phyloP scores from a whole-genome alignment of 1,140 invertebrate genomes.

The Limonius californicus region DNA sequence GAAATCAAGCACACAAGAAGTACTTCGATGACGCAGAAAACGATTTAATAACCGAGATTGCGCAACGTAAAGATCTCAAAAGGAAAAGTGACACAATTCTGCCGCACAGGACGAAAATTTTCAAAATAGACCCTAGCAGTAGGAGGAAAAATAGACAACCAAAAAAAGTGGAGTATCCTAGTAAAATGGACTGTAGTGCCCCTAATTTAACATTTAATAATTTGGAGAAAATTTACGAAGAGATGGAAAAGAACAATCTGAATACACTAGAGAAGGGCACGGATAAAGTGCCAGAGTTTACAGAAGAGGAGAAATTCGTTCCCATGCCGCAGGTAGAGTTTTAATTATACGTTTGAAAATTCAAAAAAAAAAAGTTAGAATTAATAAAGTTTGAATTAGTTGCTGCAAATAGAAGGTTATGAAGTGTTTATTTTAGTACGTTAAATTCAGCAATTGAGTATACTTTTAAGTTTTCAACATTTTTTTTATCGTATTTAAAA shows the following conservation, averaged over 20 bases:
- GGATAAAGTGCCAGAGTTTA: too few species aligned
- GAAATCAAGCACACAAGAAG: slow-evolving; percentile 4
- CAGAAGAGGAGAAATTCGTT: too few species aligned
- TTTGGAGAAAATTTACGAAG: not conserved
- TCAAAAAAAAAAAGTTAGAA: too few species aligned
- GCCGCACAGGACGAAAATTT: slow-evolving; percentile 30
- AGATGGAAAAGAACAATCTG: not conserved
- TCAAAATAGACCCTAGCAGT: slow-evolving; percentile 30
- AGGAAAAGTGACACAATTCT: slow-evolving; percentile 34
- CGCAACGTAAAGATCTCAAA: slow-evolving; percentile 36
- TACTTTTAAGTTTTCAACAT: too few species aligned
- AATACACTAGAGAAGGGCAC: not conserved
- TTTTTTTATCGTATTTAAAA: too few species aligned
- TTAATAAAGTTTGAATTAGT: too few species aligned
- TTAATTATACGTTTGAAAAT: too few species aligned
- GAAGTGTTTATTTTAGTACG: too few species aligned
- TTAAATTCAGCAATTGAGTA: too few species aligned
- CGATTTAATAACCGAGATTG: slow-evolving; percentile 38
- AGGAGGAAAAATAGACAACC: slow-evolving; percentile 39
- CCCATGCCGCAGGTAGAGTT: too few species aligned
- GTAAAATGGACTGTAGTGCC: not conserved
- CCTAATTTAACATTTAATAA: not conserved
- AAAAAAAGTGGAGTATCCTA: slow-evolving; percentile 30
- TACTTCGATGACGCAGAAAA: slow-evolving; percentile 37
- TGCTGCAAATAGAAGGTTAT: too few species aligned